Conservation (phyloP, 2,888 invertebrate species). For the Callosobruchus maculatus region DNA sequence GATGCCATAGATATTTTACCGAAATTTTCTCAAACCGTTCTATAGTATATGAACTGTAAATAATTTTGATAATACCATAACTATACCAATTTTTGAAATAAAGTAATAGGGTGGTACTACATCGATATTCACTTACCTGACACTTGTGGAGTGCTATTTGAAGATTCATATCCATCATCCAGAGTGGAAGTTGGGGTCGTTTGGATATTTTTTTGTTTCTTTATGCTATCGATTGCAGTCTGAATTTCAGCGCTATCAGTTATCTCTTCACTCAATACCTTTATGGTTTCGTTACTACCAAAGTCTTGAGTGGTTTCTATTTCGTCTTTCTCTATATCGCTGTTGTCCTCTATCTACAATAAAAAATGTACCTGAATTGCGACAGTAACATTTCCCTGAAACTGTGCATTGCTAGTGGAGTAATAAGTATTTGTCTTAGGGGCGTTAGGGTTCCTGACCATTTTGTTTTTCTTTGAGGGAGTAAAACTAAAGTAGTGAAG, state of each 20-base stretch:
- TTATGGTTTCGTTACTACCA: neutral
- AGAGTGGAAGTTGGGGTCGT: slow-evolving; percentile 49
- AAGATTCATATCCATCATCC: slow-evolving; percentile 66
- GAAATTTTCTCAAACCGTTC: too few species aligned
- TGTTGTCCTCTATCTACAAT: neutral
- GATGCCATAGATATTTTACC: too few species aligned
- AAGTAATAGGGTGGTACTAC: too few species aligned
- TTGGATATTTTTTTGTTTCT: slow-evolving; percentile 21
- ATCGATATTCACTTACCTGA: slow-evolving; percentile 49
- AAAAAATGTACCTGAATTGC: neutral
- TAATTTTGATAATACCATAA: too few species aligned
- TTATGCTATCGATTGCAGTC: slow-evolving; percentile 3
- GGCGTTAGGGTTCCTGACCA: too few species aligned
- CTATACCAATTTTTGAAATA: too few species aligned
- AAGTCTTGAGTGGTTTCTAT: neutral
- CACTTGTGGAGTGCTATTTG: slow-evolving; percentile 63
- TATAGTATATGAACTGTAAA: too few species aligned
- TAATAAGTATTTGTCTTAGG: too few species aligned
- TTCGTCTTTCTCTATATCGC: neutral
- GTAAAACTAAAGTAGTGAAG: too few species aligned
- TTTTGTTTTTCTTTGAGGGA: too few species aligned
- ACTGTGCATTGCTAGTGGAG: too few species aligned
- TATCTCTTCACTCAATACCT: neutral
- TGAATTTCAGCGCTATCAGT: neutral
- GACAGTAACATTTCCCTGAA: too few species aligned